phyloP scores from a whole-genome alignment of 2,888 invertebrate species.

The Agrochola circellaris region DNA sequence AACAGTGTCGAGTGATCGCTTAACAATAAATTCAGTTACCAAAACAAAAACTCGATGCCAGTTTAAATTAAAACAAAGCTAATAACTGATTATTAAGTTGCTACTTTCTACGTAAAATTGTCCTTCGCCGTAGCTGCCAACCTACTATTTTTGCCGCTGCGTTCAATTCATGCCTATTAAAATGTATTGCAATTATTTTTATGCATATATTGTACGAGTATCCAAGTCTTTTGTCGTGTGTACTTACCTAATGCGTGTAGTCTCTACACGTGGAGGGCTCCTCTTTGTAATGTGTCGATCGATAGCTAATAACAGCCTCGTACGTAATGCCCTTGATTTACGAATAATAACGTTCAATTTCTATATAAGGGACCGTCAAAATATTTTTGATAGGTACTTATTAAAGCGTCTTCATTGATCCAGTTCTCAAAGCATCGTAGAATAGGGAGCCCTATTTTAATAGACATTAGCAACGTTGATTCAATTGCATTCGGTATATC shows the following conservation, averaged over 20 bases:
- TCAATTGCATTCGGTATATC: not conserved
- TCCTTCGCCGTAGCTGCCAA: too few species aligned
- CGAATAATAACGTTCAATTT: slow-evolving; percentile 5
- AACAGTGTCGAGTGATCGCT: too few species aligned
- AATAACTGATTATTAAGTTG: too few species aligned
- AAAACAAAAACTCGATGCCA: too few species aligned
- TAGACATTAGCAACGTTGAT: not conserved
- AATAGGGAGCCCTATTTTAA: not conserved
- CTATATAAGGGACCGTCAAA: too few species aligned
- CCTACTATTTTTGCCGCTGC: too few species aligned
- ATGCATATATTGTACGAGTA: not conserved
- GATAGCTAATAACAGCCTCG: slow-evolving; percentile 1
- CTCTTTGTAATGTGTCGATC: slow-evolving; percentile 15
- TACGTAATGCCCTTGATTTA: slow-evolving; percentile 12
- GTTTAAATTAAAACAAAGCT: too few species aligned
- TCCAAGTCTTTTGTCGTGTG: not conserved
- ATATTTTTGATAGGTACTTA: not conserved
- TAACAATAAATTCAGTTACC: too few species aligned
- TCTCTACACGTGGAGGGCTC: not conserved
- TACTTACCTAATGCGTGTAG: not conserved
- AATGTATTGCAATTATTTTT: not conserved
- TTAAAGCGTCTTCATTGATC: not conserved
- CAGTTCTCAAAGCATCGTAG: not conserved
- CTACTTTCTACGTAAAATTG: too few species aligned
- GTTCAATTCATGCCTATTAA: too few species aligned